Evolutionary conservation across 2,888 invertebrate genomes (phyloP).

Genomic region (Phoronis australis): DNA sequence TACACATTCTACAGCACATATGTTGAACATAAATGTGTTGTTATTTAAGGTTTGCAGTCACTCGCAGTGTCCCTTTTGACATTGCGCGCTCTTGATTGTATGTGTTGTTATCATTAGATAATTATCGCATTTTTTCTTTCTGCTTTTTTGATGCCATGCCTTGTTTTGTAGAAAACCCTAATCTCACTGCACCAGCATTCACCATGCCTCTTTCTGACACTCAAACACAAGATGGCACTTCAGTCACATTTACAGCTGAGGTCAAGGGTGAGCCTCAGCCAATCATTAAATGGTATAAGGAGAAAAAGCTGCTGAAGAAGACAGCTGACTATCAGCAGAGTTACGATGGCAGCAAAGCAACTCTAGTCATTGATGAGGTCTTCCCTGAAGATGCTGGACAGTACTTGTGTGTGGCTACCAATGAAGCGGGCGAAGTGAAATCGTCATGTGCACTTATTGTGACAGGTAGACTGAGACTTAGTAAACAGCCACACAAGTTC

Average conservation of each 20-base stretch:
- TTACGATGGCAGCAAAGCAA: conserved; percentile 24
- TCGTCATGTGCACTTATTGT: neutral
- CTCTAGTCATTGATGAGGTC: conserved; percentile 25
- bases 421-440: conserved; percentile 2
- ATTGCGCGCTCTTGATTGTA: too few species aligned
- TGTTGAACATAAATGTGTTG: too few species aligned
- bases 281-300: neutral
- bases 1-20: too few species aligned
- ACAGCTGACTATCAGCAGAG: conserved; percentile 29
- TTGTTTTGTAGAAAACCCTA: neutral
- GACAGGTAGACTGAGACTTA: too few species aligned
- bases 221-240: neutral
- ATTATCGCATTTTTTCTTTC: too few species aligned
- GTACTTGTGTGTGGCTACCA: conserved; percentile 35
- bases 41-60: too few species aligned
- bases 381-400: conserved; percentile 25
- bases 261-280: neutral
- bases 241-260: neutral
- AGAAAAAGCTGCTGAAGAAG: neutral
- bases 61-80: too few species aligned
- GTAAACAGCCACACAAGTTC: too few species aligned
- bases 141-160: too few species aligned
- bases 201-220: neutral
- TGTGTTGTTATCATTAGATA: too few species aligned
- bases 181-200: neutral